These are phyloP conservation scores for Eptatretus burgeri DNA, from an alignment of 2,113 vertebrate species.

Conservation along the genomic window DNA sequence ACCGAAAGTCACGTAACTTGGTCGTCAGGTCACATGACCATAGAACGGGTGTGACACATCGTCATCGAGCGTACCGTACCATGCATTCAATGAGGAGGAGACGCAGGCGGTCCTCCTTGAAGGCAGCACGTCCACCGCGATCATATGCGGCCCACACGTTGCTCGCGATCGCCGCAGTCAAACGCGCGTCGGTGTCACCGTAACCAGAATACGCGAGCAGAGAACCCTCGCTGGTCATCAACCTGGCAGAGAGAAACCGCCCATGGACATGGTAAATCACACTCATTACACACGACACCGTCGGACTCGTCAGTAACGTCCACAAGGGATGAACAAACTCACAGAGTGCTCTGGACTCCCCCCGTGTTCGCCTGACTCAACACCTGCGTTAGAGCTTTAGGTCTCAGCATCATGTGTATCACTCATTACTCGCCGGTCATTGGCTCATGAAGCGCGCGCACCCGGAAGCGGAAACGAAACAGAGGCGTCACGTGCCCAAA, in stretches of 20 bases:
- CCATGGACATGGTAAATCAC: not conserved
- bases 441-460: too few relatives aligned
- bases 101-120: conserved; percentile 83
- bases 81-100: conserved; percentile 98
- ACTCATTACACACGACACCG: not conserved
- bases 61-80: too few relatives aligned
- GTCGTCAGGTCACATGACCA: too few relatives aligned
- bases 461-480: too few relatives aligned
- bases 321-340: conserved; percentile 18
- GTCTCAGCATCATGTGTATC: conserved; percentile 30
- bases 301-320: not conserved
- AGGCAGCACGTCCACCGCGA: conserved; percentile 76
- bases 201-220: conserved; percentile 85
- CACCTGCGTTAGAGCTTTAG: conserved; percentile 75
- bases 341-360: conserved; percentile 88
- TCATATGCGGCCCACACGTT: conserved; percentile 97
- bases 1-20: too few relatives aligned
- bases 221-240: conserved; percentile 77
- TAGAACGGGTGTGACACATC: too few relatives aligned
- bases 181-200: conserved; percentile 72
- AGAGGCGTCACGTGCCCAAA: too few relatives aligned
- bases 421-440: too few relatives aligned
- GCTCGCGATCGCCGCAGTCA: conserved; percentile 81
- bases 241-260: conserved; percentile 12
- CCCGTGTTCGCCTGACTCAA: conserved; percentile 85